Evolutionary conservation across 2,113 vertebrate genomes (phyloP).

Genomic region (Furnarius figulus): DNA sequence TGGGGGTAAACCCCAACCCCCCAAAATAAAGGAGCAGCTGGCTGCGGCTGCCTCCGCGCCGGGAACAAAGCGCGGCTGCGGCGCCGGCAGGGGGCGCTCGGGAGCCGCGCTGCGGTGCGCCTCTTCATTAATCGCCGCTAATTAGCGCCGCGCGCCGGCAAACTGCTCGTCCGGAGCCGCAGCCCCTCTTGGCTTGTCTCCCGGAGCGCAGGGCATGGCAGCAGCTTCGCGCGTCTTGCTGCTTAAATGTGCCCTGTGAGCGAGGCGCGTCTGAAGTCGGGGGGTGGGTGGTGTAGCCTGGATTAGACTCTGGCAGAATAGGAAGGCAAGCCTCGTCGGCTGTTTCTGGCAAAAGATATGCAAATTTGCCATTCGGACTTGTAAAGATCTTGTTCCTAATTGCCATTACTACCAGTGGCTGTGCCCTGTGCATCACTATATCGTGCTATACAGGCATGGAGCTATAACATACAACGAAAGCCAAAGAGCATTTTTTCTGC

Average conservation of each 20-base stretch:
- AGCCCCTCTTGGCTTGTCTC: background rate
- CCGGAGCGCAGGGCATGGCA: background rate
- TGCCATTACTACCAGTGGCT: no score
- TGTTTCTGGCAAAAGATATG: background rate
- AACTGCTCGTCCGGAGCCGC: accelerated
- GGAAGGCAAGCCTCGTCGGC: background rate
- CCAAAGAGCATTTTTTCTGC: no score
- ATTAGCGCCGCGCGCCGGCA: accelerated
- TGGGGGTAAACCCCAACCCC: background rate
- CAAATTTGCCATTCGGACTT: no score
- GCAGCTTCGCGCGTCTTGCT: background rate
- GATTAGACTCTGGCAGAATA: background rate
- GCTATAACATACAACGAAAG: no score
- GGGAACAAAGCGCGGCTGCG: conserved; percentile 39
- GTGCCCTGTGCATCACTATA: no score
- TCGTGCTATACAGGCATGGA: no score
- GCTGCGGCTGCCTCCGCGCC: background rate
- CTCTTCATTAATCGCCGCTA: accelerated
- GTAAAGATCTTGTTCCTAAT: no score
- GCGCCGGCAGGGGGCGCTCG: conserved; percentile 16
- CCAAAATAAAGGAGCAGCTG: background rate
- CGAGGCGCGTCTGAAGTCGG: background rate
- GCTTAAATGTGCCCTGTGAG: background rate
- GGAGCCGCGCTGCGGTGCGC: accelerated
- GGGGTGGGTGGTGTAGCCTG: background rate